Evolutionary conservation across 2,888 invertebrate genomes (phyloP).

Genomic region (Athrips mouffetella): DNA sequence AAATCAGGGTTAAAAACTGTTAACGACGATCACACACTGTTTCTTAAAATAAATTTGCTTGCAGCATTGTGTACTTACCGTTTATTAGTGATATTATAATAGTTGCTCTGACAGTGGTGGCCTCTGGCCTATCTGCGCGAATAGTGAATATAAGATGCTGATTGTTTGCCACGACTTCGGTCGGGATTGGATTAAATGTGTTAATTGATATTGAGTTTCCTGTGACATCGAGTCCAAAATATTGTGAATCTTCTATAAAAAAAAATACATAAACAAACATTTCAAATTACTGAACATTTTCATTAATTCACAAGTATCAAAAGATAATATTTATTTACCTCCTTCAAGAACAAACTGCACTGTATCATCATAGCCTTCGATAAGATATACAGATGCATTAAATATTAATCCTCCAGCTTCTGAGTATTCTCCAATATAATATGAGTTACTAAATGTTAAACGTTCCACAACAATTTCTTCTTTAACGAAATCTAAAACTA

Average conservation of each 20-base stretch:
- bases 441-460: slow-evolving; percentile 26
- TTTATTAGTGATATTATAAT: slow-evolving; percentile 28
- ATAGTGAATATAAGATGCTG: slow-evolving; percentile 29
- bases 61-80: too few relatives aligned
- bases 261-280: too few relatives aligned
- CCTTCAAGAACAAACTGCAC: slow-evolving; percentile 11
- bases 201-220: slow-evolving; percentile 24
- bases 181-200: slow-evolving; percentile 24
- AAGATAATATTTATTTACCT: neutral
- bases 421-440: slow-evolving; percentile 23
- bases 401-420: slow-evolving; percentile 17
- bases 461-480: slow-evolving; percentile 16
- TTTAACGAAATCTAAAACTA: slow-evolving; percentile 26
- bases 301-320: too few relatives aligned
- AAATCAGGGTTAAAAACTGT: too few relatives aligned
- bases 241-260: slow-evolving; percentile 27
- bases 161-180: slow-evolving; percentile 26
- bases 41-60: too few relatives aligned
- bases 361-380: slow-evolving; percentile 18
- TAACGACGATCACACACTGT: too few relatives aligned
- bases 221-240: slow-evolving; percentile 20
- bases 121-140: slow-evolving; percentile 26
- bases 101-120: slow-evolving; percentile 24
- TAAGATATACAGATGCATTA: slow-evolving; percentile 12
- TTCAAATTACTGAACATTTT: too few relatives aligned